Conservation (phyloP, 2,888 invertebrate genomes). For the Trissolcus brochymenae region DNA sequence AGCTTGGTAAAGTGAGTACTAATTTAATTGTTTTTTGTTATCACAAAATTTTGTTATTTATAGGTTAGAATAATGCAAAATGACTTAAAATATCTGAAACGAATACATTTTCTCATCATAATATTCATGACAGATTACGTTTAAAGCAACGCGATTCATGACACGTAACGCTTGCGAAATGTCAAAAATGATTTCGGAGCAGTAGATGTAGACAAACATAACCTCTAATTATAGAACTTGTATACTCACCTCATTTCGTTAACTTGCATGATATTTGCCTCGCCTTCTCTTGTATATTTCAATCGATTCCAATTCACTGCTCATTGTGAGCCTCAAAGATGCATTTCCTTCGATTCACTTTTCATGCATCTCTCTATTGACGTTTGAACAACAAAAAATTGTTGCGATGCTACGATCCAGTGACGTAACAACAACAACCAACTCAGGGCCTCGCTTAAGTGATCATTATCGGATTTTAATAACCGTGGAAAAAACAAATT, state of each 20-base stretch:
- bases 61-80: neutral
- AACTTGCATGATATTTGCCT: slow-evolving; percentile 8
- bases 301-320: slow-evolving; percentile 10
- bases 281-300: slow-evolving; percentile 3
- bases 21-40: too few relatives aligned
- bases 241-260: slow-evolving; percentile 12
- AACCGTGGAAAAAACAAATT: too few relatives aligned
- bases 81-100: neutral
- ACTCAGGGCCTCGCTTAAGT: neutral
- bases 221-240: neutral
- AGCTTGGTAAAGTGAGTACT: too few relatives aligned
- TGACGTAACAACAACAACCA: neutral
- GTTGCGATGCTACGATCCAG: slow-evolving; percentile 9
- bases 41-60: neutral
- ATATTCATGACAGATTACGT: neutral
- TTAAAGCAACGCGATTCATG: neutral
- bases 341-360: neutral
- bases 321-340: neutral
- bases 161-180: slow-evolving; percentile 23
- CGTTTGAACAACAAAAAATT: neutral
- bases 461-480: too few relatives aligned
- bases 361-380: slow-evolving; percentile 9
- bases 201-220: slow-evolving; percentile 19
- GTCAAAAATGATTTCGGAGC: slow-evolving; percentile 17
- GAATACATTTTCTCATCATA: neutral